These are phyloP conservation scores for Mellilla xanthometata DNA, from an alignment of 2,888 invertebrate species.

Conservation along the genomic window DNA sequence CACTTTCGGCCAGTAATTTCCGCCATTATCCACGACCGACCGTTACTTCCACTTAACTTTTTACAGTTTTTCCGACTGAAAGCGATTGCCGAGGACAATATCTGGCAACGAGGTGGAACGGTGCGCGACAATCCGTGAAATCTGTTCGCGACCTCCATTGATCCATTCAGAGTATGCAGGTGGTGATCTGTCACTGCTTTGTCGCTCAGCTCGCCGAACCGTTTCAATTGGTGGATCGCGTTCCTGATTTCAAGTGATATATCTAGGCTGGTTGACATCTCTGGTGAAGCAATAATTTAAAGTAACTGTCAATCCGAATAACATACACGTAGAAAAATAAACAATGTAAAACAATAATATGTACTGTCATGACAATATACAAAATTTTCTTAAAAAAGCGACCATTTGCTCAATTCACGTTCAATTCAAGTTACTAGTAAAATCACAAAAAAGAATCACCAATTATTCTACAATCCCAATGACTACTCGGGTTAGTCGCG, in stretches of 20 bases:
- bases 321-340: too few species aligned
- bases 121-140: constrained; percentile 49
- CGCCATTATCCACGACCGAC: constrained; percentile 21
- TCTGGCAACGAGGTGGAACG: constrained; percentile 42
- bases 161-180: constrained; percentile 21
- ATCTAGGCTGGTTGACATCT: too few species aligned
- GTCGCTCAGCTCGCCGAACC: constrained; percentile 9
- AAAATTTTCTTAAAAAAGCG: too few species aligned
- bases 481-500: constrained; percentile 3
- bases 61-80: constrained; percentile 24
- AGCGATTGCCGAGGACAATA: constrained; percentile 37
- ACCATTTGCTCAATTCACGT: too few species aligned
- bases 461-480: neutral
- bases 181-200: constrained; percentile 30
- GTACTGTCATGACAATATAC: too few species aligned
- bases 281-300: too few species aligned
- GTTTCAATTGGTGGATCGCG: neutral
- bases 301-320: too few species aligned
- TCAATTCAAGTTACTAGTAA: neutral
- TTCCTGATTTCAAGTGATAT: too few species aligned
- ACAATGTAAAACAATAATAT: too few species aligned
- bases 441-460: neutral
- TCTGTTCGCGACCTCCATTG: constrained; percentile 36
- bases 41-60: constrained; percentile 27
- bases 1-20: constrained; percentile 23